Evolutionary conservation across 2,113 vertebrate genomes (phyloP).

Genomic region (Cynopterus brachyotis): DNA sequence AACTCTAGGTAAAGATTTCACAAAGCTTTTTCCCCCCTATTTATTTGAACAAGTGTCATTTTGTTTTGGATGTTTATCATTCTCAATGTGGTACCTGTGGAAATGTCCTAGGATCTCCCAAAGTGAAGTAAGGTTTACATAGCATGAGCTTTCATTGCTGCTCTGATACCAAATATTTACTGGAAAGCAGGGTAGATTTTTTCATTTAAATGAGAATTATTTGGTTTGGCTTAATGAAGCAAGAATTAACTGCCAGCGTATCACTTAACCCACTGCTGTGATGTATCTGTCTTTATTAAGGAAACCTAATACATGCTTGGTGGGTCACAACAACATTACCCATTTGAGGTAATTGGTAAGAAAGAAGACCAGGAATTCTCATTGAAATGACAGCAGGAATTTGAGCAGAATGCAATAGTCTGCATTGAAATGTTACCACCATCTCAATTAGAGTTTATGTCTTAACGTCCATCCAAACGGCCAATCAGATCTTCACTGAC

Average conservation of each 20-base stretch:
- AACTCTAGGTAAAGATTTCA: neutral
- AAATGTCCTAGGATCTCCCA: neutral
- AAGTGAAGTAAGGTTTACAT: constrained; percentile 31
- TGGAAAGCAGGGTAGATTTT: constrained; percentile 42
- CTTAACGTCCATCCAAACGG: neutral
- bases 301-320: constrained; percentile 50
- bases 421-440: neutral
- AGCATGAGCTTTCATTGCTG: constrained; percentile 14
- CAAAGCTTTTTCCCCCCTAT: neutral
- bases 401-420: neutral
- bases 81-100: neutral
- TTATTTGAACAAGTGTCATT: constrained; percentile 22
- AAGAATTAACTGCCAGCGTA: constrained; percentile 63
- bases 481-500: neutral
- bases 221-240: constrained; percentile 71
- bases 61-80: constrained; percentile 24
- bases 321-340: constrained; percentile 46
- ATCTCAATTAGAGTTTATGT: neutral
- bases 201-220: constrained; percentile 69
- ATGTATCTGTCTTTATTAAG: constrained; percentile 71
- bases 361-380: constrained; percentile 34
- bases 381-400: constrained; percentile 47
- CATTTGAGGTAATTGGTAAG: constrained; percentile 45
- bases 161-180: constrained; percentile 70
- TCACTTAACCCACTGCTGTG: constrained; percentile 69